A percentile compares a stretch with the other conserved stretches of the same genome.
phyloP scores from a whole-genome alignment of 1,140 invertebrate genomes.

The Ceratina japonica region DNA sequence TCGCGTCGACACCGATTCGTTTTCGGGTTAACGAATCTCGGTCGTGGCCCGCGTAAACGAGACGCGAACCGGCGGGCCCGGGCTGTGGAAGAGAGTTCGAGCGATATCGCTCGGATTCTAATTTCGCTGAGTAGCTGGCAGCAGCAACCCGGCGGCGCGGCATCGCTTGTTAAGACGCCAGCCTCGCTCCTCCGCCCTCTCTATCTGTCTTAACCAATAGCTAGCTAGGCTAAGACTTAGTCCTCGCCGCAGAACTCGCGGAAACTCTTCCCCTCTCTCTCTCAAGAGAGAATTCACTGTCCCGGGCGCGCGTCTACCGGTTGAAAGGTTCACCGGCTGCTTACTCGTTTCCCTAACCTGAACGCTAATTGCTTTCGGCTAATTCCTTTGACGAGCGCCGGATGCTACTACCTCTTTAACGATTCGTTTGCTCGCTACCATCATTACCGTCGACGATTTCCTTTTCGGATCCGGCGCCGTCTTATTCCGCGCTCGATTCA shows the following conservation, averaged over 20 bases:
- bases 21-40: conserved; percentile 29
- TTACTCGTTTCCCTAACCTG: not conserved
- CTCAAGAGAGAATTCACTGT: conserved; percentile 4
- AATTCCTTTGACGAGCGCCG: conserved; percentile 19
- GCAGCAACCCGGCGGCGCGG: not conserved
- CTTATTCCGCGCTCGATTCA: not conserved
- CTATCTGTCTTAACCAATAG: too few species aligned
- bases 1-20: not conserved
- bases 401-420: not conserved
- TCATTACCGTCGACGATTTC: not conserved
- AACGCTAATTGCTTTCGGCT: conserved; percentile 40
- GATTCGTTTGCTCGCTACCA: conserved; percentile 2
- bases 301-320: not conserved
- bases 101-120: conserved; percentile 57
- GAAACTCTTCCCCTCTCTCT: not conserved
- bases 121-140: conserved; percentile 55
- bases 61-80: not conserved
- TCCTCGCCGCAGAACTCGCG: conserved; percentile 32
- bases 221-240: not conserved
- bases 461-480: not conserved
- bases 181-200: not conserved
- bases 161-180: conserved; percentile 28
- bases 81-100: conserved; percentile 20
- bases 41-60: not conserved
- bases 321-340: conserved; percentile 15